Evolutionary conservation across 2,113 vertebrate species (phyloP).

Genomic region (Oriolus oriolus): DNA sequence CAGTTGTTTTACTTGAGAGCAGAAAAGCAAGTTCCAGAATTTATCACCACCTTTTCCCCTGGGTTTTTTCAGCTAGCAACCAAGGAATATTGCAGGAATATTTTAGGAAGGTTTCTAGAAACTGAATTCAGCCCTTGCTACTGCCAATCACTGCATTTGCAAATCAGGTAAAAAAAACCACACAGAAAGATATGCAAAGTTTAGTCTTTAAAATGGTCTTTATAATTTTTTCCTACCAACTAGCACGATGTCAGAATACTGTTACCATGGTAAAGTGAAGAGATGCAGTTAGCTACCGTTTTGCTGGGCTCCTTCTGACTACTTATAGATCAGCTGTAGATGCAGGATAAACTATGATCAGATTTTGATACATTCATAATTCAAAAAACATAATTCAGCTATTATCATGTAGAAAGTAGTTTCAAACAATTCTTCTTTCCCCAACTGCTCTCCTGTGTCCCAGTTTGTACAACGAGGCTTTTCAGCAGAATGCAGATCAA

Average conservation of each 20-base stretch:
- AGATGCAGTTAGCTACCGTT: not conserved
- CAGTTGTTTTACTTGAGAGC: not conserved
- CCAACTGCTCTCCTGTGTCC: not conserved
- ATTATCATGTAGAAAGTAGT: not conserved
- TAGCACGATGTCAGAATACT: not conserved
- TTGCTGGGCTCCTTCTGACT: not conserved
- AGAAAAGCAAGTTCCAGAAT: not conserved
- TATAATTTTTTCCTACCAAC: not conserved
- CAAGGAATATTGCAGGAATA: not conserved
- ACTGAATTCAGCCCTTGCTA: not conserved
- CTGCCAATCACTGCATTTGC: not conserved
- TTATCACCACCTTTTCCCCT: not conserved
- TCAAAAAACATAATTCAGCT: not conserved
- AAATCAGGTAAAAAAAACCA: not conserved
- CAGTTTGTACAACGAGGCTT: not conserved
- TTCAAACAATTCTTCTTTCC: not conserved
- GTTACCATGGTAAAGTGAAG: not conserved
- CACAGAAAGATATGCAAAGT: not conserved
- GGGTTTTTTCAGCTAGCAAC: not conserved
- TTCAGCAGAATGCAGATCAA: not conserved
- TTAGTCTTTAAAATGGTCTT: not conserved
- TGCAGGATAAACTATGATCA: not conserved
- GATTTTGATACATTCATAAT: not conserved
- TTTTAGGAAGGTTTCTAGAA: conserved; percentile 7
- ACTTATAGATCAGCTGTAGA: not conserved